Percentiles rank a stretch among this genome's conserved stretches.
Conservation (phyloP, 2,113 vertebrate species). For the Tachysurus fulvidraco region DNA sequence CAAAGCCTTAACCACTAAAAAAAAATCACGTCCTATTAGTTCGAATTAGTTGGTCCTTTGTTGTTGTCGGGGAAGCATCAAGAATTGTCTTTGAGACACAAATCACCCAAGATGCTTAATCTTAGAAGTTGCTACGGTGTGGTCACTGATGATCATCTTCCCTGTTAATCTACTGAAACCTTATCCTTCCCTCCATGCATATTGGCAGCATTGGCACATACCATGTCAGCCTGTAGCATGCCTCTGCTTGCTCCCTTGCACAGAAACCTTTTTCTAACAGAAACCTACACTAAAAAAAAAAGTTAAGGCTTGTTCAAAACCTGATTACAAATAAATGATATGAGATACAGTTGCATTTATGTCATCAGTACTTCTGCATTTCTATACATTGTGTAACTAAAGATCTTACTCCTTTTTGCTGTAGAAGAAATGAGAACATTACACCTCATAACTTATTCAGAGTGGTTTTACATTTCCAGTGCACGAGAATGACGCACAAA, state of each 20-base stretch:
- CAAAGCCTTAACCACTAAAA: too few species aligned
- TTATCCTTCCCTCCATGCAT: not conserved
- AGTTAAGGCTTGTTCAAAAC: not conserved
- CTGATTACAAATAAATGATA: not conserved
- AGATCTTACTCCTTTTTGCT: not conserved
- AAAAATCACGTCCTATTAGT: too few species aligned
- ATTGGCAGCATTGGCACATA: not conserved
- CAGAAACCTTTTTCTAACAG: not conserved
- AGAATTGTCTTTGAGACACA: not conserved
- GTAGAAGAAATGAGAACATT: not conserved
- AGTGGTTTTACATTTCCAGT: slow-evolving; percentile 6
- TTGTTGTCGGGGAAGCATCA: not conserved
- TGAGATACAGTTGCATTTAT: not conserved
- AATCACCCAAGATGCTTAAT: not conserved
- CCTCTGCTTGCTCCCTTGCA: not conserved
- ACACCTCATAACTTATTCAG: slow-evolving; percentile 2
- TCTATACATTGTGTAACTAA: not conserved
- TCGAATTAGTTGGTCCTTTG: not conserved
- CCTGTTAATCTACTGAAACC: not conserved
- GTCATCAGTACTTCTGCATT: not conserved
- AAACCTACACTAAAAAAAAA: not conserved
- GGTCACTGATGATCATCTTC: not conserved
- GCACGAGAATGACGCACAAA: not conserved
- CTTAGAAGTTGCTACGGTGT: not conserved
- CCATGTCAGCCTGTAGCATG: not conserved